phyloP scores from a whole-genome alignment of 2,797 vertebrate species.

The Argentina silus region DNA sequence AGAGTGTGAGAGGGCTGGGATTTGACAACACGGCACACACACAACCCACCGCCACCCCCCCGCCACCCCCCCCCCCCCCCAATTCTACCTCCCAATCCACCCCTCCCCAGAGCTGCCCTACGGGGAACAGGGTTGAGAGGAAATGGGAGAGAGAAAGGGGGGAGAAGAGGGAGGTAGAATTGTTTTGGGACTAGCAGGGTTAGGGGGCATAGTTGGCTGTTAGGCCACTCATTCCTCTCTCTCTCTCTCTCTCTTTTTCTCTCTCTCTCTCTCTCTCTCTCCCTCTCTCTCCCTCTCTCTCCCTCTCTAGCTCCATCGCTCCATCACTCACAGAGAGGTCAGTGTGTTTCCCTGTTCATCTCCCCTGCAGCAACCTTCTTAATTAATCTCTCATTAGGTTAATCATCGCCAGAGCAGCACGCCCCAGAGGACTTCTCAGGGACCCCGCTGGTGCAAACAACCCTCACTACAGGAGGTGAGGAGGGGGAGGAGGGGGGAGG shows the following conservation, averaged over 20 bases:
- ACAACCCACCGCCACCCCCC: background rate
- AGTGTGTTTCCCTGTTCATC: slow-evolving; percentile 37
- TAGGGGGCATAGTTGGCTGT: slow-evolving; percentile 42
- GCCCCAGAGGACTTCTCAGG: slow-evolving; percentile 30
- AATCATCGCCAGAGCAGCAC: slow-evolving; percentile 62
- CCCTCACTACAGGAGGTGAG: too few relatives aligned
- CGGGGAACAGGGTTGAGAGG: background rate
- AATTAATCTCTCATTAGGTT: slow-evolving; percentile 63
- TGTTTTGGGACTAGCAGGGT: slow-evolving; percentile 31
- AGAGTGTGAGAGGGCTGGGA: background rate
- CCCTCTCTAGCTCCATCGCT: background rate
- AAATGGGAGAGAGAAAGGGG: background rate
- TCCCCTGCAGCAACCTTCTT: slow-evolving; percentile 41
- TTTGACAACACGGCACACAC: background rate
- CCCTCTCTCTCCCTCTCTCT: background rate
- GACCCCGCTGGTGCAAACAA: slow-evolving; percentile 9
- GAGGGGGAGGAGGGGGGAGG: background rate
- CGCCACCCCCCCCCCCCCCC: background rate
- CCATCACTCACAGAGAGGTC: slow-evolving; percentile 35
- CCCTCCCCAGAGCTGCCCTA: background rate
- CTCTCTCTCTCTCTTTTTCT: background rate
- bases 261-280: background rate
- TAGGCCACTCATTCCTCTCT: slow-evolving; percentile 21
- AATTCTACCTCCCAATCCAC: background rate
- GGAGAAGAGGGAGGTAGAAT: slow-evolving; percentile 3